phyloP scores from a whole-genome alignment of 2,113 vertebrate species.

The Herpailurus yagouaroundi region DNA sequence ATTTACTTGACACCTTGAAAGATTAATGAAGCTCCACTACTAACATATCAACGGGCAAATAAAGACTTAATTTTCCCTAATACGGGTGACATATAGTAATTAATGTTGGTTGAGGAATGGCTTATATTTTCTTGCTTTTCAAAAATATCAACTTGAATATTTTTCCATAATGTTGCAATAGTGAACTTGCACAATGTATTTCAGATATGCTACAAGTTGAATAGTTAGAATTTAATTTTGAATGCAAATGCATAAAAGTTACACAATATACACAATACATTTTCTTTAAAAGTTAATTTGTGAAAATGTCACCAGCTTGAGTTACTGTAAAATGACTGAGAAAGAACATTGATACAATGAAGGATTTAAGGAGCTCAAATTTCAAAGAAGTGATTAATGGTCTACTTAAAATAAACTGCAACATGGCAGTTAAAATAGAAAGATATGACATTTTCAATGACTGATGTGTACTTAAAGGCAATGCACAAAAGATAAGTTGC shows the following conservation, averaged over 20 bases:
- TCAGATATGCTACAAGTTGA: neutral
- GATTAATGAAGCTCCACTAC: neutral
- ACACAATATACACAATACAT: neutral
- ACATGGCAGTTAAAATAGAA: constrained; percentile 5
- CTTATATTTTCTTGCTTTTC: neutral
- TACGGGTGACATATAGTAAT: neutral
- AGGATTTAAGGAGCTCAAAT: constrained; percentile 18
- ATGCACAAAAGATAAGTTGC: neutral
- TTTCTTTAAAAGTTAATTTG: constrained; percentile 28
- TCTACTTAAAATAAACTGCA: constrained; percentile 64
- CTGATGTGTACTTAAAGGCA: constrained; percentile 33
- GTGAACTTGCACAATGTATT: neutral
- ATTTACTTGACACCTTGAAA: neutral
- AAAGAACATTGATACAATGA: constrained; percentile 8
- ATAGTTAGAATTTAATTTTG: neutral
- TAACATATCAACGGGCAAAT: neutral
- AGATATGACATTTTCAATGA: constrained; percentile 43
- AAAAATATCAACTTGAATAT: neutral
- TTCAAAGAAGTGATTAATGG: constrained; percentile 64
- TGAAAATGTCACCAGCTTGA: neutral
- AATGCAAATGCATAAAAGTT: neutral
- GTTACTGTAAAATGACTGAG: neutral
- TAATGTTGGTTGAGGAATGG: neutral
- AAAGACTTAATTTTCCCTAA: neutral
- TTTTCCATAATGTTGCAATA: neutral